A percentile compares a stretch with the other conserved stretches of the same genome.
phyloP scores from a whole-genome alignment of 2,888 invertebrate genomes.

The Stictocephala bisonia region DNA sequence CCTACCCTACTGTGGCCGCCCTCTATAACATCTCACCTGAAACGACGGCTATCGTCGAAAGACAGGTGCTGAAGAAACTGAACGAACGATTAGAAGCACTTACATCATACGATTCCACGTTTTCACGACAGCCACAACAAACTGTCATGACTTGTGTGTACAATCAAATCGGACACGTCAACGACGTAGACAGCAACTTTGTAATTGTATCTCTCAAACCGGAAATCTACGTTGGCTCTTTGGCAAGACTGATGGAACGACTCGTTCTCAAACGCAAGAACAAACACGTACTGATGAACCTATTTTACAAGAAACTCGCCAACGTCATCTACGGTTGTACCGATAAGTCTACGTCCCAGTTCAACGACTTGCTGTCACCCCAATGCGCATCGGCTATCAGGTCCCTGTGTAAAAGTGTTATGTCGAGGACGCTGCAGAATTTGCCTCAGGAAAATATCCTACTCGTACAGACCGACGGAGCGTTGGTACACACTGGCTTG shows the following conservation, averaged over 20 bases:
- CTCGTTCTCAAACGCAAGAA: neutral
- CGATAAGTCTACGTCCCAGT: neutral
- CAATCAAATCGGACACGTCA: neutral
- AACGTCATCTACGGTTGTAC: neutral
- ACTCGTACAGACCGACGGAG: neutral
- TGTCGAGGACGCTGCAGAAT: neutral
- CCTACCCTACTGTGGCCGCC: neutral
- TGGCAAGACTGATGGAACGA: neutral
- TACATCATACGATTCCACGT: no score
- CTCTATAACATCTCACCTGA: neutral
- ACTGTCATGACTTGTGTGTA: neutral
- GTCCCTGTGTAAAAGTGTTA: neutral
- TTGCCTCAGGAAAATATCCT: neutral
- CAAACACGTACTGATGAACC: neutral
- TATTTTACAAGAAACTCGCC: neutral
- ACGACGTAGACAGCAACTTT: neutral
- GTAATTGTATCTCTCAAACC: neutral
- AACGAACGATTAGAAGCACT: no score
- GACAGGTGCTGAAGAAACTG: no score
- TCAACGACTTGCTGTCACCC: neutral
- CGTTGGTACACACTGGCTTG: no score
- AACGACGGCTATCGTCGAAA: slow-evolving; percentile 8
- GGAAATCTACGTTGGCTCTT: neutral
- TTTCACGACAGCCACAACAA: neutral
- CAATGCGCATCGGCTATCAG: neutral